Evolutionary conservation across 2,888 invertebrate genomes (phyloP).

Genomic region (Leptogaster cylindrica): DNA sequence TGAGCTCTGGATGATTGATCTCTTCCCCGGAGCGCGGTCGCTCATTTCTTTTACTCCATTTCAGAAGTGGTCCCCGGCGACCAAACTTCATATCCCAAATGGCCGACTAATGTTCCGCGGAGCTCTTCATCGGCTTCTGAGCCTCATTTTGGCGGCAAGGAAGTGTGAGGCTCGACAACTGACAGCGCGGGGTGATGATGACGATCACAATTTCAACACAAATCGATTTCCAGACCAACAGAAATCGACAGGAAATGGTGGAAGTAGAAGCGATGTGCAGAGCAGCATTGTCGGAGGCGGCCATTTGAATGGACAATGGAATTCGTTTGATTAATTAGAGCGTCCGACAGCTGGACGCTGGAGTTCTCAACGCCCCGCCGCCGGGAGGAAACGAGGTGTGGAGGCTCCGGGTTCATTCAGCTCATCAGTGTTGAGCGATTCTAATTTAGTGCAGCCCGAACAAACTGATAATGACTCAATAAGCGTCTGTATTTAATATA

Average conservation of each 20-base stretch:
- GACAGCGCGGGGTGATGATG: background rate
- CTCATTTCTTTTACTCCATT: background rate
- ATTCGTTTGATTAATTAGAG: constrained; percentile 24
- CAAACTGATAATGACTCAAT: constrained; percentile 29
- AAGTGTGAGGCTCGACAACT: constrained; percentile 31
- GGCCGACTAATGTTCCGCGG: background rate
- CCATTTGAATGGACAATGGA: constrained; percentile 14
- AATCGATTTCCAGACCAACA: constrained; percentile 32
- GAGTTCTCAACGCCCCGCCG: background rate
- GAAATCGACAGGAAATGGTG: constrained; percentile 21
- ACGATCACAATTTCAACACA: constrained; percentile 16
- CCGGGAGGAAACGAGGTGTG: constrained; percentile 9
- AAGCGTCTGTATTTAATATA: background rate
- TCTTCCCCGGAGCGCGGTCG: background rate
- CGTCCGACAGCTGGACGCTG: background rate
- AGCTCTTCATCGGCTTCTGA: background rate
- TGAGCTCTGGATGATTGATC: constrained; percentile 21
- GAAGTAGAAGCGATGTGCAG: constrained; percentile 3
- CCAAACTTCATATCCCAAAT: background rate
- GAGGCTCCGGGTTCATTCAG: background rate
- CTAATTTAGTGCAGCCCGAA: background rate
- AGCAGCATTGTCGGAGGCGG: background rate
- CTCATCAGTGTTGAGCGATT: background rate
- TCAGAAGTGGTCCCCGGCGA: background rate
- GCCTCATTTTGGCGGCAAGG: background rate